Percentiles rank a stretch among this genome's conserved stretches.
phyloP scores from a whole-genome alignment of 1,140 invertebrate species.

The Helicoverpa zea region DNA sequence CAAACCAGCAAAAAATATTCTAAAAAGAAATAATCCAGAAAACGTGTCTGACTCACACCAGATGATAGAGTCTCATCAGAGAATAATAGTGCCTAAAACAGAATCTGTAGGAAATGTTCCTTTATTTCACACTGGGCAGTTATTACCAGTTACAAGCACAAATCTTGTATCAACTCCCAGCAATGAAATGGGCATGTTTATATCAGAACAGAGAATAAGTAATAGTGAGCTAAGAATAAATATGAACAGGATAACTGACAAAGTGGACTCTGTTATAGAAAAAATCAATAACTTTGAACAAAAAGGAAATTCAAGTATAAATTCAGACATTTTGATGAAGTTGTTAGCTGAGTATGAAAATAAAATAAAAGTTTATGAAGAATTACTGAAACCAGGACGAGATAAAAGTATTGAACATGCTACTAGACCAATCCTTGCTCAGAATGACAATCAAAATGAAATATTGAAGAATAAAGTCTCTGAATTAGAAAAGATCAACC shows the following conservation, averaged over 20 bases:
- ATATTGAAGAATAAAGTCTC: constrained; percentile 53
- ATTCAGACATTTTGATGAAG: constrained; percentile 72
- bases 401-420: constrained; percentile 55
- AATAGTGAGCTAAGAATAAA: constrained; percentile 80
- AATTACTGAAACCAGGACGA: constrained; percentile 62
- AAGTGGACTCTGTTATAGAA: constrained; percentile 70
- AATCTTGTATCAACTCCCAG: constrained; percentile 50
- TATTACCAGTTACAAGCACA: constrained; percentile 61
- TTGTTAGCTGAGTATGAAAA: constrained; percentile 77
- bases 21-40: constrained; percentile 59
- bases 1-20: constrained; percentile 63
- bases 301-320: constrained; percentile 57
- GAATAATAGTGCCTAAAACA: constrained; percentile 47
- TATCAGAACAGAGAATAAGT: constrained; percentile 79
- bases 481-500: constrained; percentile 53
- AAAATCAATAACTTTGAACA: constrained; percentile 62
- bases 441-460: constrained; percentile 51
- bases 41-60: constrained; percentile 56
- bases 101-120: constrained; percentile 47
- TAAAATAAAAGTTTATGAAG: constrained; percentile 76
- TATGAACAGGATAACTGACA: constrained; percentile 74
- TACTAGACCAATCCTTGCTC: neutral
- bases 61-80: constrained; percentile 54
- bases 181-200: constrained; percentile 67
- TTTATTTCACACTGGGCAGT: constrained; percentile 58